These are phyloP conservation scores for Beaufortia kweichowensis DNA, from an alignment of 2,113 vertebrate species.

Conservation along the genomic window DNA sequence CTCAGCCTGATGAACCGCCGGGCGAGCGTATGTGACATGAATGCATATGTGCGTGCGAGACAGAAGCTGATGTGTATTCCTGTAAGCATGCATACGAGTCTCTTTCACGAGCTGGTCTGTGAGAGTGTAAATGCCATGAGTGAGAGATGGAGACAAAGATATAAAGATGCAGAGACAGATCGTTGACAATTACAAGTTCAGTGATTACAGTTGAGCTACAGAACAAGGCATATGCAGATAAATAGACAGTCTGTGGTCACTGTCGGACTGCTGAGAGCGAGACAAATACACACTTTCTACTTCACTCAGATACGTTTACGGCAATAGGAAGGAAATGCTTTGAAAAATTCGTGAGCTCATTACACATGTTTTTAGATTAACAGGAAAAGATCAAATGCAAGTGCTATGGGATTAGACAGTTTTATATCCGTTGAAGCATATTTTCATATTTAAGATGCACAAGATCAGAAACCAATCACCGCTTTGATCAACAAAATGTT, in stretches of 20 bases:
- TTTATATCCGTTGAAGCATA: too few relatives aligned
- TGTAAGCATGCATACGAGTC: background rate
- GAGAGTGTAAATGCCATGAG: conserved; percentile 34
- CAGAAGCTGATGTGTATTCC: conserved; percentile 30
- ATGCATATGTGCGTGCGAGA: conserved; percentile 39
- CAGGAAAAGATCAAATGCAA: background rate
- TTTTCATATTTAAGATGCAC: background rate
- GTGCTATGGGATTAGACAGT: background rate
- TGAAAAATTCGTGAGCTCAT: background rate
- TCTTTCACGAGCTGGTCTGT: conserved; percentile 16
- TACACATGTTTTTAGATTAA: background rate
- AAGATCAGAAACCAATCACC: background rate
- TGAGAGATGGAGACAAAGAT: background rate
- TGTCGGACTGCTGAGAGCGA: background rate
- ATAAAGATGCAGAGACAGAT: background rate
- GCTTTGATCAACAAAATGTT: background rate
- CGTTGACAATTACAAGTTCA: background rate
- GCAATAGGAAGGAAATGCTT: background rate
- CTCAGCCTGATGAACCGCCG: conserved; percentile 53
- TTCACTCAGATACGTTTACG: too few relatives aligned
- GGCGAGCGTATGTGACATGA: conserved; percentile 18
- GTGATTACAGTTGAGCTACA: background rate
- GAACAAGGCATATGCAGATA: background rate
- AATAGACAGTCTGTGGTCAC: background rate
- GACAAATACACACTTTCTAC: background rate